Base-by-base conservation (phyloP, 2,113 vertebrate species). In the Plestiodon gilberti region DNA sequence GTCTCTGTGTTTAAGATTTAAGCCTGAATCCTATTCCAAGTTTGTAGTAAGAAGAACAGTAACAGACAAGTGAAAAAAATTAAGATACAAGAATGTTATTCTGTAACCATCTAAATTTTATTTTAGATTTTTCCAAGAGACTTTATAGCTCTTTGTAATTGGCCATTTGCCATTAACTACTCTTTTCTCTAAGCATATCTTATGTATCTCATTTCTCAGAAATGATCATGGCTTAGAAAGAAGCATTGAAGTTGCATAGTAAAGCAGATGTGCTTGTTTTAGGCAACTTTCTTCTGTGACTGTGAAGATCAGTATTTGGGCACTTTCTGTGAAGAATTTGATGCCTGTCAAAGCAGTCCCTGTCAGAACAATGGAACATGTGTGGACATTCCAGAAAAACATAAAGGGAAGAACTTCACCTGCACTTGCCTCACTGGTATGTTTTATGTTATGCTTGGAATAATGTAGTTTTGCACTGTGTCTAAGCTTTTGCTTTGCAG, bases 251-350 rank as follows among this genome's bases (percentile, higher is more conserved):
- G 71, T n/a, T 23, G 33, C 55, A 0, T 14, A 78, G 4, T 84
- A 74, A 89, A 61, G 3, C 25, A 2, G 3, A 5, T 89, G 3
- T 88, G 52, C 87, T 94, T 91, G n/a, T 80, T 96, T 43, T 20
- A 99, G 98, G 96, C 96, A 90, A 98, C 97, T 0, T 99, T 98
- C 94, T 99, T 97, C 93, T 99, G 99, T 17, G 95, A 96, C 87
- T 99, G 99, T 1, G 97, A 98, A 48, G 96, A 97, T 22, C 94
- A 96, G 9, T 99, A 98, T 70, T 95, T 93, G 8, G 99, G 99
- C 1, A 95, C 97, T 67, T 96, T 97, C 93, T 99, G 99, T 83
- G 98, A 99, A 93, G 99, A 99, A 92, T 99, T 98, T 30, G 97
- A 99, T 2, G 99, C 98, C 67, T 99, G 99, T 94, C 97, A 96